Evolutionary conservation across 2,113 vertebrate genomes (phyloP).

Genomic region (Taurulus bubalis): DNA sequence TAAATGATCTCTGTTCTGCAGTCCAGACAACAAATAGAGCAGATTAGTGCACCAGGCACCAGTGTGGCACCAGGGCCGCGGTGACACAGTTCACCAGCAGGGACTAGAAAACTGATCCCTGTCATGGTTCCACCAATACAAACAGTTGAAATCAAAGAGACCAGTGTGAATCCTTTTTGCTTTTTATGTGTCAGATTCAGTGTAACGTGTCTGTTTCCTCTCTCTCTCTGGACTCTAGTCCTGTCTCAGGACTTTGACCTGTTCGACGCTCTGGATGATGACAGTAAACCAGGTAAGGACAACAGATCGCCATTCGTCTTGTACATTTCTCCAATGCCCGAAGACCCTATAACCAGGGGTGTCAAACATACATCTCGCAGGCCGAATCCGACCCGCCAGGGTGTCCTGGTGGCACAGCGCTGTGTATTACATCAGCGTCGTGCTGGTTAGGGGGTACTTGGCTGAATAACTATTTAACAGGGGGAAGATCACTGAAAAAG

Average conservation of each 20-base stretch:
- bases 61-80: neutral
- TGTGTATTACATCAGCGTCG: too few relatives aligned
- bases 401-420: too few relatives aligned
- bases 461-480: too few relatives aligned
- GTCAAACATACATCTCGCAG: too few relatives aligned
- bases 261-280: constrained; percentile 36
- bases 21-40: constrained; percentile 2
- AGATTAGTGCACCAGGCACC: constrained; percentile 13
- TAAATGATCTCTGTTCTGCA: constrained; percentile 22
- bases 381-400: too few relatives aligned
- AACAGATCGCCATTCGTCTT: neutral
- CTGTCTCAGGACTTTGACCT: constrained; percentile 54
- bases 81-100: neutral
- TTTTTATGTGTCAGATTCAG: neutral
- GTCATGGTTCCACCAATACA: neutral
- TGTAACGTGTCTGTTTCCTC: neutral
- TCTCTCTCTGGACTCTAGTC: constrained; percentile 54
- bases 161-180: neutral
- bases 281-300: constrained; percentile 34
- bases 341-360: too few relatives aligned
- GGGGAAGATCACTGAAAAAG: too few relatives aligned
- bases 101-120: neutral
- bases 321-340: neutral
- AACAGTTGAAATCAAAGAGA: neutral
- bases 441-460: too few relatives aligned